These are phyloP conservation scores for Epiblema foenella DNA, from an alignment of 2,888 invertebrate genomes.

Conservation along the genomic window DNA sequence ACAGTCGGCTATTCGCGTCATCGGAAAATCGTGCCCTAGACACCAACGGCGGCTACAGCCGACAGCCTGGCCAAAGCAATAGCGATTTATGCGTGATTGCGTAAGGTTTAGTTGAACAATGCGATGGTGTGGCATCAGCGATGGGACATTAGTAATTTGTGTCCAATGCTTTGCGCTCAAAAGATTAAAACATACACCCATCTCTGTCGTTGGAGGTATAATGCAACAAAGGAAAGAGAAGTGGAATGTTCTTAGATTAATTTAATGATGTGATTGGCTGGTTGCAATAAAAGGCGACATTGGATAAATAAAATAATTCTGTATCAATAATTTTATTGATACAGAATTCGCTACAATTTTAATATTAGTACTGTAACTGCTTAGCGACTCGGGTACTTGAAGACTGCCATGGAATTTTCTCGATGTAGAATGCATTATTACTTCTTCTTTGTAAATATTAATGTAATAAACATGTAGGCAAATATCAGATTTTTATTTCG, in stretches of 20 bases:
- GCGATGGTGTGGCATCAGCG: too few species aligned
- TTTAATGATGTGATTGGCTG: not conserved
- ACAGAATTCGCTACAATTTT: slow-evolving; percentile 5
- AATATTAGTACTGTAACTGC: slow-evolving; percentile 9
- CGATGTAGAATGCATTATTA: slow-evolving; percentile 12
- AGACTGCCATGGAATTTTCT: slow-evolving; percentile 37
- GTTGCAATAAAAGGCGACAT: not conserved
- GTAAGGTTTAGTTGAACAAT: too few species aligned
- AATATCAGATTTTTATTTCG: slow-evolving; percentile 39
- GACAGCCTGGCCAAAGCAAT: too few species aligned
- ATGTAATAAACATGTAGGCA: slow-evolving; percentile 35
- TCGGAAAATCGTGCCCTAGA: too few species aligned
- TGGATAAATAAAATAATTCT: slow-evolving; percentile 4
- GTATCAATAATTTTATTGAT: too few species aligned
- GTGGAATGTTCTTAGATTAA: not conserved
- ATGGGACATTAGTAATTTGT: too few species aligned
- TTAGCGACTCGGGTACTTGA: slow-evolving; percentile 22
- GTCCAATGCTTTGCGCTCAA: too few species aligned
- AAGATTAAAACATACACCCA: too few species aligned
- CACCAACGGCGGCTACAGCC: too few species aligned
- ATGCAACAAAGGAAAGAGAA: not conserved
- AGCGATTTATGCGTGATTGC: too few species aligned
- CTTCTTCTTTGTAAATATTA: slow-evolving; percentile 33
- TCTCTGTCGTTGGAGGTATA: not conserved
- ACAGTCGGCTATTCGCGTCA: too few species aligned